These are phyloP conservation scores for Frankliniella fusca DNA, from an alignment of 2,888 invertebrate genomes.

Conservation along the genomic window DNA sequence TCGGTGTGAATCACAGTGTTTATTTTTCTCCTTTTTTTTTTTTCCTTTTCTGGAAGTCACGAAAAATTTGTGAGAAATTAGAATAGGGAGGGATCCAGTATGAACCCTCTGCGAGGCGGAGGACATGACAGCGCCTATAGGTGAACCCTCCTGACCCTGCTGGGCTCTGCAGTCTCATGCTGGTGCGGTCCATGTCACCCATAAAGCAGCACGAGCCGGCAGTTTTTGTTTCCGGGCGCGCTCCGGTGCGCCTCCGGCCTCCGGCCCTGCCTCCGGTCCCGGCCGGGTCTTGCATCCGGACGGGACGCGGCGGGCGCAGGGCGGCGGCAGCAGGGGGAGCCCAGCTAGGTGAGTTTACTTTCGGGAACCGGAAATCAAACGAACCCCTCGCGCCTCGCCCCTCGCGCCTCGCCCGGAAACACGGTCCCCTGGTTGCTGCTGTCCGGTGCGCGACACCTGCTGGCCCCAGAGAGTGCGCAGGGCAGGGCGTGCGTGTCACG, in stretches of 20 bases:
- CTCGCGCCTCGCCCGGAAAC: not conserved
- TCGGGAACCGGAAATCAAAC: not conserved
- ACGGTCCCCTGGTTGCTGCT: not conserved
- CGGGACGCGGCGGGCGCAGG: not conserved
- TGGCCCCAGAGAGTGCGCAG: not conserved
- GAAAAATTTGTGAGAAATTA: no score
- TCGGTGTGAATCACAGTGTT: no score
- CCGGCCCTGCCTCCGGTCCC: not conserved
- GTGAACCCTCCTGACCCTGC: no score
- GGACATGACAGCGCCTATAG: no score
- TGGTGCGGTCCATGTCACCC: no score
- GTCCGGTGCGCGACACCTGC: not conserved
- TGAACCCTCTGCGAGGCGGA: no score
- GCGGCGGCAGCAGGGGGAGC: not conserved
- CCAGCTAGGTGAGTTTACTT: not conserved
- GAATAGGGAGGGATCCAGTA: no score
- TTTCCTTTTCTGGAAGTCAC: no score
- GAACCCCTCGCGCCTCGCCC: not conserved
- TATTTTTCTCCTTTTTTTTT: no score
- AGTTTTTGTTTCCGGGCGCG: no score
- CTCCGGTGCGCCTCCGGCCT: not conserved
- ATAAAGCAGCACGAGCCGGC: no score
- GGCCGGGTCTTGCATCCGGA: not conserved
- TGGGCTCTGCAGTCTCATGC: no score
- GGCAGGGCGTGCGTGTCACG: not conserved